Evolutionary conservation across 2,888 invertebrate genomes (phyloP).

Genomic region (Suillia variegata): DNA sequence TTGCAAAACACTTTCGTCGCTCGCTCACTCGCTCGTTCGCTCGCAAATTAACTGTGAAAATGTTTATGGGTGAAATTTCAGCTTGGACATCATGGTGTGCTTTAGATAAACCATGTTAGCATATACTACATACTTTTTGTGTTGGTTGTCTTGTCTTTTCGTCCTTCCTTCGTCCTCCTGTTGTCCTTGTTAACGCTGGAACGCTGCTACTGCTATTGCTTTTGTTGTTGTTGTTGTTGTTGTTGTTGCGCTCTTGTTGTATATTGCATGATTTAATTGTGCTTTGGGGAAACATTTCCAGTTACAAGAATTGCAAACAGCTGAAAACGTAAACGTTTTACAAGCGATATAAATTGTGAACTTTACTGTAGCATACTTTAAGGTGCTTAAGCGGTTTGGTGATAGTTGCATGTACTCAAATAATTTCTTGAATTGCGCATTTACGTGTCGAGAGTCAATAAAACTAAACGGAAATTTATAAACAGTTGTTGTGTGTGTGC

Average conservation of each 20-base stretch:
- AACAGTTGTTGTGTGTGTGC: too few species aligned
- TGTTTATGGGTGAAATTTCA: too few species aligned
- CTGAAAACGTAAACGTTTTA: conserved; percentile 15
- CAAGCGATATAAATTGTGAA: background rate
- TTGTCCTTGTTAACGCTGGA: background rate
- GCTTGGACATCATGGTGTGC: background rate
- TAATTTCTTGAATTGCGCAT: too few species aligned
- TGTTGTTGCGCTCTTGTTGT: background rate
- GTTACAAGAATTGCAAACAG: conserved; percentile 19
- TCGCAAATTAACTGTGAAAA: background rate
- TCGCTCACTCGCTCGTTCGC: background rate
- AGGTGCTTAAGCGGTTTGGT: background rate
- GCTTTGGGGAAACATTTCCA: conserved; percentile 9
- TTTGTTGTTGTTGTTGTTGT: conserved; percentile 5
- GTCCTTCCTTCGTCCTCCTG: background rate
- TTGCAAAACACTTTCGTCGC: background rate
- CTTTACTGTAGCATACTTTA: background rate
- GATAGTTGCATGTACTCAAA: too few species aligned
- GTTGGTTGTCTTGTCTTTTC: too few species aligned
- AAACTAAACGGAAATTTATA: too few species aligned
- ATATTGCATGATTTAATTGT: conserved; percentile 11
- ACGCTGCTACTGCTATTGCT: background rate
- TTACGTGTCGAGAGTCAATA: too few species aligned
- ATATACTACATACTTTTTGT: background rate
- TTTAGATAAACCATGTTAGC: conserved; percentile 4